Evolutionary conservation across 1,140 invertebrate genomes (phyloP), one percentile per base, ranked within the genome.

Genomic region (Metaphire vulgaris): DNA sequence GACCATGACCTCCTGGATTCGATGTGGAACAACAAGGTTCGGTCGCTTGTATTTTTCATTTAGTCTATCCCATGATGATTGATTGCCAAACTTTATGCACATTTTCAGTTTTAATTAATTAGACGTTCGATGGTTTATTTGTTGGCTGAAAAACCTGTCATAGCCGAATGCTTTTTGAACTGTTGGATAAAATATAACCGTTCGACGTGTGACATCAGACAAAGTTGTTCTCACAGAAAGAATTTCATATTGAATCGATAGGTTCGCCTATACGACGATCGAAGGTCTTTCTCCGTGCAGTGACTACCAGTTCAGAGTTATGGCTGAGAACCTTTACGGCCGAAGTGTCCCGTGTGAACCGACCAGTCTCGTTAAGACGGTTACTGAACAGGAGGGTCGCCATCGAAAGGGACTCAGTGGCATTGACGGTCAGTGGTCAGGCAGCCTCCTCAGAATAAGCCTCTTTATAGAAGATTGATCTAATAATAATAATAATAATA

Each of bases 271-370:
- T 80, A 81, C 82, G 32, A 85, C 82, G 77, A 80, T 86, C 70
- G 81, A 83, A 33, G 80, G 81, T 67, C 75, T 87, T 16, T 80
- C 81, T 2, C 78, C 83, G 26, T 94, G 93, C 67, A 91, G 90
- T 80, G 91, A 94, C 28, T 99, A 99, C 84, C 95, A 99, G 80
- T 99, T 99, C 90, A 90, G 96, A 75, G 96, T 99, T 0, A 92
- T 95, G 88, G 97, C 97, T 76, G 96, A 98, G 85, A 99, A 99
- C 87, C 92, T 97, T 83, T 97, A 98, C 83, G 97, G 97, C 64
- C 91, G 92, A 69, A 97, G 95, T 41, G 96, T 98, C 77, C 94
- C 96, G 1, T 93, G 87, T 78, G 86, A 87, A 74, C 82, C 83
- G 0, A 82, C 82, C 21, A 78, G 72, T 31, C 77, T 81, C 14